A percentile compares a stretch with the other conserved stretches of the same genome.
phyloP scores from a whole-genome alignment of 2,888 invertebrate genomes.

The Eucriotettix oculatus region DNA sequence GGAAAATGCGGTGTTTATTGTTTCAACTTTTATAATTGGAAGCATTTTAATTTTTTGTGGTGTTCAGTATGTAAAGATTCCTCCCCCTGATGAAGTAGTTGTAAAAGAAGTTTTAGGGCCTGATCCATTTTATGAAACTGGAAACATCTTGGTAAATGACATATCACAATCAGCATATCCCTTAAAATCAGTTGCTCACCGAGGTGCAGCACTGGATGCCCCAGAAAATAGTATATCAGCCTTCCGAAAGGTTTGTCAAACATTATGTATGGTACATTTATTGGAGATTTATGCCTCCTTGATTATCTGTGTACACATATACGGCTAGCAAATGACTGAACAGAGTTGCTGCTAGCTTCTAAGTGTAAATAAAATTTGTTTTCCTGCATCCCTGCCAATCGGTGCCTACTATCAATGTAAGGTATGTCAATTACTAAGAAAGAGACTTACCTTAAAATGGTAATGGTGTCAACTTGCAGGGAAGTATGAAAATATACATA shows the following conservation, averaged over 20 bases:
- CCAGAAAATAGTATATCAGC: conserved; percentile 67
- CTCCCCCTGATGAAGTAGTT: conserved; percentile 17
- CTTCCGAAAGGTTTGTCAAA: conserved; percentile 39
- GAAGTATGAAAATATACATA: too few relatives aligned
- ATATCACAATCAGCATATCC: conserved; percentile 16
- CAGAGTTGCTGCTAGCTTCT: too few relatives aligned
- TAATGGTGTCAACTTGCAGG: too few relatives aligned
- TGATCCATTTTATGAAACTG: conserved; percentile 17
- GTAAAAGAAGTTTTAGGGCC: conserved; percentile 21
- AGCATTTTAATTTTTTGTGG: conserved; percentile 14
- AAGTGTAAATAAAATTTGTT: too few relatives aligned
- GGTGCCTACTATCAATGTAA: too few relatives aligned
- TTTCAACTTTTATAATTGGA: conserved; percentile 6
- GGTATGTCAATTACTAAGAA: too few relatives aligned
- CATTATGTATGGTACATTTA: too few relatives aligned
- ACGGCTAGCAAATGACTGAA: too few relatives aligned
- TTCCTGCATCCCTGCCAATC: too few relatives aligned
- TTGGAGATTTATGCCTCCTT: too few relatives aligned
- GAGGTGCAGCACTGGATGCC: conserved; percentile 58
- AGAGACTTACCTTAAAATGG: too few relatives aligned
- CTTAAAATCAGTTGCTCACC: conserved; percentile 51
- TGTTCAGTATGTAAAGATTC: conserved; percentile 18
- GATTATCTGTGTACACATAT: too few relatives aligned
- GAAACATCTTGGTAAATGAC: conserved; percentile 13
- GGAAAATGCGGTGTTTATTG: conserved; percentile 7